Evolutionary conservation across 2,888 invertebrate species (phyloP), one percentile per base, ranked within the genome.

Genomic region (Exephanes ischioxanthus): DNA sequence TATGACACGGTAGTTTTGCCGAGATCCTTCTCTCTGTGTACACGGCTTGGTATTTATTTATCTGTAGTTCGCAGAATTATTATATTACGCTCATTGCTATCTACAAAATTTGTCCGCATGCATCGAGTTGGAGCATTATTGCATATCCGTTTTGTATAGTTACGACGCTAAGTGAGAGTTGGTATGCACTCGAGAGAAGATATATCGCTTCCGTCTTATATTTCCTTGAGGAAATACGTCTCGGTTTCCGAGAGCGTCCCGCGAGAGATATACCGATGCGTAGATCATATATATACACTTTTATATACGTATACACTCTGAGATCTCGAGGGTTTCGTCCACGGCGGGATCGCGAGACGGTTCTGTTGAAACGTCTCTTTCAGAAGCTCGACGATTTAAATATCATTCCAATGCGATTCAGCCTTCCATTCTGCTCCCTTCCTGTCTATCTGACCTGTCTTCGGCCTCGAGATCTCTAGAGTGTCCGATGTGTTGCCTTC

Each of bases 381-480:
- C 83, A 84, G 68, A 85, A 77, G 55, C 67, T 67, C 73, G 70
- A 85, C 83, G 79, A 86, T 87, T 88, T 84, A 80, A 88, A 86
- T 85, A 86, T 85, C 86, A 83, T 79, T 81, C 41, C 78, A 83
- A 86, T 83, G 76, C 82, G 80, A 76, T 80, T 84, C 77, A 71
- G 33, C 33, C 76, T 63, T 63, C 45, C 58, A 14, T 16, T 58
- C 14, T 41, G 45, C 26, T 45, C 45, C 16, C 45, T 73, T 68
- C 41, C 45, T 61, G 58, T 61, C 68, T 48, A 68, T 45, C 68
- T 22, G 22, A 48, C 55, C 51, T 51, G 78, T 78, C 58, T 67
- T 71, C 77, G 14, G 80, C 66, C 45, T 41, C 77, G 53, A 63
- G 37, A n/a, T 67, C 30, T 53, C 16, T 19, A 41, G 30, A 71